phyloP scores from a whole-genome alignment of 2,113 vertebrate species.

The Syngnathus scovelli region DNA sequence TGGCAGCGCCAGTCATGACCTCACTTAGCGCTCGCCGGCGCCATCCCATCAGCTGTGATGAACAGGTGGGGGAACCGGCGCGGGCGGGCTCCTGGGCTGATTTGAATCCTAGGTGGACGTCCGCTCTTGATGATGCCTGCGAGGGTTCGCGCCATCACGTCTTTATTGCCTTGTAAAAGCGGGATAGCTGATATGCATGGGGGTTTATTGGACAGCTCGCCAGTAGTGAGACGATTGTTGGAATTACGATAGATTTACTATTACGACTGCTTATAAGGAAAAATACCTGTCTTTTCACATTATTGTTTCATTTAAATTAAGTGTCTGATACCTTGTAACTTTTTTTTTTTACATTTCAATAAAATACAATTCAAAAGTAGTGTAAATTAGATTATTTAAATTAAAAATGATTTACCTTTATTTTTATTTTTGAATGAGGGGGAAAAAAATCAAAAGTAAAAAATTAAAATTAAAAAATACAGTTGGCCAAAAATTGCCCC shows the following conservation, averaged over 20 bases:
- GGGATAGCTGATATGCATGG: neutral
- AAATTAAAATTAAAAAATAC: neutral
- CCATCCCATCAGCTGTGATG: neutral
- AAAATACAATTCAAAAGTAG: neutral
- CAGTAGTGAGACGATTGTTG: neutral
- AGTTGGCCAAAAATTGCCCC: neutral
- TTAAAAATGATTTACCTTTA: too few relatives aligned
- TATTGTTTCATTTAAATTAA: too few relatives aligned
- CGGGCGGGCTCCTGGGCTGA: neutral
- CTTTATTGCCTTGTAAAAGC: neutral
- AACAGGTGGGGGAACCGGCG: neutral
- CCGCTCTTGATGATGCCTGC: neutral
- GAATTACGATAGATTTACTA: neutral
- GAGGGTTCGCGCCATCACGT: neutral
- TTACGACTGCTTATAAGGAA: neutral
- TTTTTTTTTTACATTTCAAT: too few relatives aligned
- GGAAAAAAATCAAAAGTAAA: too few relatives aligned
- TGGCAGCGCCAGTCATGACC: neutral
- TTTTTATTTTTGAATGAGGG: too few relatives aligned
- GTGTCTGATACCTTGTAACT: too few relatives aligned
- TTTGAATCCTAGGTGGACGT: constrained; percentile 1
- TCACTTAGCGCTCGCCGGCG: neutral
- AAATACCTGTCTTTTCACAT: neutral
- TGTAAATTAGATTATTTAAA: too few relatives aligned
- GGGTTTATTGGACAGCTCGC: neutral